Conservation (phyloP, 2,797 vertebrate species). For the Gymnopithys bicolor region DNA sequence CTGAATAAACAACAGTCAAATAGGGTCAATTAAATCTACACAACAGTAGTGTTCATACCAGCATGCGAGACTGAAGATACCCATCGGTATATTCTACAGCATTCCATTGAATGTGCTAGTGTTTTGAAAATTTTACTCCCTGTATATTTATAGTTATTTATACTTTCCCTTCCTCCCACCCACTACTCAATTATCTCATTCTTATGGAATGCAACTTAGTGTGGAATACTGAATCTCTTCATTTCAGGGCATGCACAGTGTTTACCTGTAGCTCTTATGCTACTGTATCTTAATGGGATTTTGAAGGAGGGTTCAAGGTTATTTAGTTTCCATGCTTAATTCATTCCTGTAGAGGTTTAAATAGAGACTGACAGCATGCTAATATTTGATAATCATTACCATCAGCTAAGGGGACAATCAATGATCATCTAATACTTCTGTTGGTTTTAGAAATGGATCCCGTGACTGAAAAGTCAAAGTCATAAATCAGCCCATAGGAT, state of each 20-base stretch:
- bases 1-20: conserved; percentile 38
- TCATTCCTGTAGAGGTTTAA: conserved; percentile 43
- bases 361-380: conserved; percentile 43
- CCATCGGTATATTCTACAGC: conserved; percentile 15
- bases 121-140: conserved; percentile 33
- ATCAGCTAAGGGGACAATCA: conserved; percentile 26
- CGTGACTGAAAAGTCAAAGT: conserved; percentile 62
- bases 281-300: conserved; percentile 58
- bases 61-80: conserved; percentile 8
- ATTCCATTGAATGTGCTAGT: neutral
- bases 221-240: conserved; percentile 30
- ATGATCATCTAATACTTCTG: conserved; percentile 31
- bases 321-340: conserved; percentile 38
- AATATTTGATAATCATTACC: conserved; percentile 46
- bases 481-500: conserved; percentile 68
- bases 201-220: conserved; percentile 62
- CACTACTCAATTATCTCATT: conserved; percentile 51
- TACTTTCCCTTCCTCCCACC: neutral
- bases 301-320: conserved; percentile 49
- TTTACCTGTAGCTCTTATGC: conserved; percentile 6
- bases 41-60: neutral
- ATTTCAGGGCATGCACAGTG: conserved; percentile 17
- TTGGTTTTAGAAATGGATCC: conserved; percentile 30
- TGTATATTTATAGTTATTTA: conserved; percentile 37
- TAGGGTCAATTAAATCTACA: conserved; percentile 21